Evolutionary conservation across 2,888 invertebrate genomes (phyloP), one percentile per base, ranked within the genome.

Genomic region (Lepidonotus clava): DNA sequence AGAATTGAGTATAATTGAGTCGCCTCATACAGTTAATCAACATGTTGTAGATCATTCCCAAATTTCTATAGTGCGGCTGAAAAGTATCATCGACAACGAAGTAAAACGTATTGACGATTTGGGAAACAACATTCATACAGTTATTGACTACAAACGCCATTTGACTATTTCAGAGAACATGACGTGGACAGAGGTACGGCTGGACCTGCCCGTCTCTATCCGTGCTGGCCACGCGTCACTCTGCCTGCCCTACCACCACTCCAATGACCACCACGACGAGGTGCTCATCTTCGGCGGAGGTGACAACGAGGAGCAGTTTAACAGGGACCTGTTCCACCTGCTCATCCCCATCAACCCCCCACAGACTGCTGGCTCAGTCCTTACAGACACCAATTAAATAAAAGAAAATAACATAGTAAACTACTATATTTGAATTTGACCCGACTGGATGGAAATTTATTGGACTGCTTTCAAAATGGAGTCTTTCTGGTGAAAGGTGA

Each of bases 281-380:
- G 90, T 94, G 1, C 88, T 93, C 34, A 90, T 93, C 71, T 94
- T 94, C 90, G 94, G 93, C 0, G 94, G 94, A 11, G 94, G 93
- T 5, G 93, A 94, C 89, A 94, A 94, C 89, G 94, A 94, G 71
- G 93, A 93, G 0, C 89, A 89, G 0, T 94, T 92, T 84, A 93
- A 91, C 89, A 88, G 90, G 38, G 93, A 93, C 87, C 90, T 93
- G 36, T 88, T 92, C 61, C 90, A 91, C 80, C 85, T 92, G n/a
- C 90, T 90, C 87, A 88, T 93, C 14, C 92, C 93, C 18, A 56
- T 86, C 51, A 51, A 51, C 11, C 11, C 51, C 21, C 51, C 51
- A 46, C 46, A 32, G 80, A 56, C 4, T 61, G 24, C 61, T 5
- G 61, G 8, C n/a, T 36, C 46, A 77, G 51, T 61, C 24, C 1